A percentile compares a stretch with the other conserved stretches of the same genome.
These are phyloP conservation scores for Lochmaea crataegi DNA, from an alignment of 2,888 invertebrate species.

Conservation along the genomic window DNA sequence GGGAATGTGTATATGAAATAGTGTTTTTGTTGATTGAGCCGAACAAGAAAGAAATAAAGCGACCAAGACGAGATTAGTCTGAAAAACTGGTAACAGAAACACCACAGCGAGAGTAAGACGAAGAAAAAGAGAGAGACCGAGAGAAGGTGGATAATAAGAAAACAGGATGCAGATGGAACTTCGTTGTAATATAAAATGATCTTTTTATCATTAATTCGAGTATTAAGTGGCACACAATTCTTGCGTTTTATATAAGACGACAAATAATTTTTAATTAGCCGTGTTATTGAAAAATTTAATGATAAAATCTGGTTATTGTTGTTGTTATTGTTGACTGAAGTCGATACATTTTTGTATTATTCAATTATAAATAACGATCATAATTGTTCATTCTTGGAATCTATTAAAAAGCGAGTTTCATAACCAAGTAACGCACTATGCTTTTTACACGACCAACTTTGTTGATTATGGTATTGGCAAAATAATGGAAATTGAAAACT, in stretches of 20 bases:
- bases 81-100: conserved; percentile 20
- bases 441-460: no score
- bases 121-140: background rate
- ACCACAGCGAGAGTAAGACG: background rate
- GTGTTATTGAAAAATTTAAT: background rate
- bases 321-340: background rate
- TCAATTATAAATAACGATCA: no score
- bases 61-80: conserved; percentile 10
- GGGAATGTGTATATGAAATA: conserved; percentile 26
- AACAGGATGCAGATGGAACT: conserved; percentile 36
- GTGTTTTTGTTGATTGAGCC: conserved; percentile 25
- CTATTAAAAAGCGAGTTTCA: no score
- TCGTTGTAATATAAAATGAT: conserved; percentile 31
- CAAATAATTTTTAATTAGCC: conserved; percentile 11
- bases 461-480: no score
- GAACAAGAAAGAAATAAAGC: conserved; percentile 12
- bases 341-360: background rate
- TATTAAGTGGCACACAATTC: conserved; percentile 30
- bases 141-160: conserved; percentile 21
- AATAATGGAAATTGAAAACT: no score
- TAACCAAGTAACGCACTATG: no score
- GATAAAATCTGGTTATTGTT: background rate
- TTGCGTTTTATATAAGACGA: conserved; percentile 23
- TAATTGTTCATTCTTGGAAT: no score
- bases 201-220: conserved; percentile 34